Percentiles rank a stretch among this genome's conserved stretches.
phyloP scores from a whole-genome alignment of 2,113 vertebrate species.

The Myiozetetes cayanensis region DNA sequence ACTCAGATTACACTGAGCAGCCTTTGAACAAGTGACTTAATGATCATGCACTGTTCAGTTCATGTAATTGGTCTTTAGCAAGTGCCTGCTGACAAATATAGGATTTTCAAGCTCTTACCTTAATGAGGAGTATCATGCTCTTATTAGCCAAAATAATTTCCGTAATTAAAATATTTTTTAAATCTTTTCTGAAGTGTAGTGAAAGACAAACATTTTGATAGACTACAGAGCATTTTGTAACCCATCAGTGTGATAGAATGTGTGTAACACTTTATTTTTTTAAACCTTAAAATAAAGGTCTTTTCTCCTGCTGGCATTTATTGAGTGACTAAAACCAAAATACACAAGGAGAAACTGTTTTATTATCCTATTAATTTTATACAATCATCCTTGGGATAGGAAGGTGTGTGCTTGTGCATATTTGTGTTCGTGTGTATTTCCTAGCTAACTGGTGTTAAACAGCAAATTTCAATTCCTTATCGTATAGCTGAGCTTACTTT shows the following conservation, averaged over 20 bases:
- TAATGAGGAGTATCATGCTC: neutral
- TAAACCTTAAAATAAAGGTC: neutral
- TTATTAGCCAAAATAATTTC: neutral
- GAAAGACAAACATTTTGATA: neutral
- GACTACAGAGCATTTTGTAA: neutral
- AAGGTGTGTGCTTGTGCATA: rapidly evolving
- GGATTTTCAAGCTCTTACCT: neutral
- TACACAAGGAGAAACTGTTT: neutral
- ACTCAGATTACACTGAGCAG: neutral
- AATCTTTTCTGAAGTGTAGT: neutral
- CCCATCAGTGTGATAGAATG: neutral
- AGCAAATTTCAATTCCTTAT: neutral
- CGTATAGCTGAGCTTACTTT: neutral
- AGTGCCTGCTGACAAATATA: neutral
- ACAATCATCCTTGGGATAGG: neutral
- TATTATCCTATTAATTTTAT: neutral
- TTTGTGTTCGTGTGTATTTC: neutral
- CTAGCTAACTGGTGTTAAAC: neutral
- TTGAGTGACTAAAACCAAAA: neutral
- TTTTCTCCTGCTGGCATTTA: neutral
- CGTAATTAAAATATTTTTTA: neutral
- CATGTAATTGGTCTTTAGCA: neutral
- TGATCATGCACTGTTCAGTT: neutral
- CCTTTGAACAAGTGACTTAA: neutral
- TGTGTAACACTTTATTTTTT: neutral